A percentile compares a stretch with the other conserved stretches of the same genome.
These are phyloP conservation scores for Clarias batrachus DNA, from an alignment of 2,113 vertebrate genomes.

Conservation along the genomic window DNA sequence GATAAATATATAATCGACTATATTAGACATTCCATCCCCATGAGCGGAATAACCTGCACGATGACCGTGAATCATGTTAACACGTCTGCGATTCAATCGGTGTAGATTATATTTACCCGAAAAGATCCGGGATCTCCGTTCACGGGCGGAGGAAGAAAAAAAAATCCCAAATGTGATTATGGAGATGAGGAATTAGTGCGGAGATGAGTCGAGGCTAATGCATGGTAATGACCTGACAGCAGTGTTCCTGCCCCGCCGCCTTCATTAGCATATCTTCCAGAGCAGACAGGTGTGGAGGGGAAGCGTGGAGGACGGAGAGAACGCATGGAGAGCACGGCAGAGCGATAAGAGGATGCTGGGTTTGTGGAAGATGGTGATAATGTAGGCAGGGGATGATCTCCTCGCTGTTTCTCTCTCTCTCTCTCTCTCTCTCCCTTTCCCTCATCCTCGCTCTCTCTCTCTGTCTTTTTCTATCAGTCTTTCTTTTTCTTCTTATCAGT, in stretches of 20 bases:
- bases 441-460: background rate
- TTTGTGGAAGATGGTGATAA: slow-evolving; percentile 66
- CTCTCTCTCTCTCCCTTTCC: background rate
- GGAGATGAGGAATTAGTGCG: slow-evolving; percentile 97
- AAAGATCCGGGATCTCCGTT: slow-evolving; percentile 80
- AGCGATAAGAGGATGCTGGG: slow-evolving; percentile 69
- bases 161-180: slow-evolving; percentile 96
- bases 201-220: slow-evolving; percentile 90
- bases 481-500: slow-evolving; percentile 51
- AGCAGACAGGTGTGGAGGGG: slow-evolving; percentile 83
- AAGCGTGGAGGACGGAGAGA: slow-evolving; percentile 64
- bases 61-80: slow-evolving; percentile 70
- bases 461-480: slow-evolving; percentile 2
- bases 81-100: slow-evolving; percentile 86
- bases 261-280: slow-evolving; percentile 94
- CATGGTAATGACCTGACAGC: slow-evolving; percentile 97
- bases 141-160: slow-evolving; percentile 72
- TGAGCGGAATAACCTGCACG: slow-evolving; percentile 51
- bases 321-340: slow-evolving; percentile 58
- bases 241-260: slow-evolving; percentile 84
- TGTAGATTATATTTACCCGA: slow-evolving; percentile 90
- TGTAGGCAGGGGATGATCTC: slow-evolving; percentile 50
- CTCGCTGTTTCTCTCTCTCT: slow-evolving; percentile 41
- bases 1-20: background rate
- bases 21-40: background rate